Percentiles rank a stretch among this genome's conserved stretches.
phyloP scores from a whole-genome alignment of 2,888 invertebrate genomes.

The Agrotis clavis region DNA sequence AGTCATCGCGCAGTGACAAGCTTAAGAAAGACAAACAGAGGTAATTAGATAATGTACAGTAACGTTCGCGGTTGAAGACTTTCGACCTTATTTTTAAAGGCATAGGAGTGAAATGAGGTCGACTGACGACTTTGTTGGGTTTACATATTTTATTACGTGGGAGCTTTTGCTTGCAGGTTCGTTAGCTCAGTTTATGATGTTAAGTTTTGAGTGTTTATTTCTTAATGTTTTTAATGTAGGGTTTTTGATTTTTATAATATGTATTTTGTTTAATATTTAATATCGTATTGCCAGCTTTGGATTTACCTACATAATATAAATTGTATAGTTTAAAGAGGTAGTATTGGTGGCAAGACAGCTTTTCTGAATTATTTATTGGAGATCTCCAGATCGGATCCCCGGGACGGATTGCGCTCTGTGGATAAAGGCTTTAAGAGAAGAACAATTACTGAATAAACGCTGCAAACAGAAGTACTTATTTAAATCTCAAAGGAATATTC shows the following conservation, averaged over 20 bases:
- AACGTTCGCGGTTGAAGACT: neutral
- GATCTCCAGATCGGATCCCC: too few relatives aligned
- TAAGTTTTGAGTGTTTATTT: neutral
- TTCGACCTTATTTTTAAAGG: neutral
- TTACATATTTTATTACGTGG: constrained; percentile 14
- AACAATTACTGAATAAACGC: too few relatives aligned
- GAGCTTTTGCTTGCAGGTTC: neutral
- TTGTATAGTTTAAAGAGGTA: too few relatives aligned
- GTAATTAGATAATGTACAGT: constrained; percentile 69
- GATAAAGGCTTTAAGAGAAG: too few relatives aligned
- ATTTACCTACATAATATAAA: neutral
- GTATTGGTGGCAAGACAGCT: too few relatives aligned
- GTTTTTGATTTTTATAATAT: neutral
- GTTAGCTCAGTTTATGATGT: constrained; percentile 1
- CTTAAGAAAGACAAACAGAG: constrained; percentile 92
- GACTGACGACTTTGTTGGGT: neutral
- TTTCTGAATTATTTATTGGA: too few relatives aligned
- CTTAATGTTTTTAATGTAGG: neutral
- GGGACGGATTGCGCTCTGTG: too few relatives aligned
- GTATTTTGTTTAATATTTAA: too few relatives aligned
- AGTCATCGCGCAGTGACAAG: constrained; percentile 92
- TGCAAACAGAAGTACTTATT: too few relatives aligned
- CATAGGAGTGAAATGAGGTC: neutral
- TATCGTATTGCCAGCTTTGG: neutral
- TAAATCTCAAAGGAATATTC: too few relatives aligned